phyloP scores from a whole-genome alignment of 2,113 vertebrate species.

The Platysteira castanea region DNA sequence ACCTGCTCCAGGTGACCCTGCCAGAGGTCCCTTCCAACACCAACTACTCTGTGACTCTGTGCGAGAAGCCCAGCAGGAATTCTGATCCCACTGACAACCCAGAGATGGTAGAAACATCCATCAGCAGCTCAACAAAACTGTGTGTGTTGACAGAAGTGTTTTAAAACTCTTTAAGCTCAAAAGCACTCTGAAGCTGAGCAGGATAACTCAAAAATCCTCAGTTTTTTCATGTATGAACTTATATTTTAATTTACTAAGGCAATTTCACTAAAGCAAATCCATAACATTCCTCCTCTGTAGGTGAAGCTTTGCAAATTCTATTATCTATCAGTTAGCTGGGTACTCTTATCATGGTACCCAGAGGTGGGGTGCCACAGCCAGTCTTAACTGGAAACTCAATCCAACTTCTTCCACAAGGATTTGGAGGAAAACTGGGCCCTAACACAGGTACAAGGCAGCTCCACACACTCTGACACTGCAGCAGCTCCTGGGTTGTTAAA shows the following conservation, averaged over 20 bases:
- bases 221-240: neutral
- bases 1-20: neutral
- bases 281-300: neutral
- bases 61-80: neutral
- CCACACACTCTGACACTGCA: neutral
- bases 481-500: neutral
- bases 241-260: neutral
- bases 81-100: neutral
- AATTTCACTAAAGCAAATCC: neutral
- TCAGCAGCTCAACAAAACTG: neutral
- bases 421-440: neutral
- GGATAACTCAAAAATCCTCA: neutral
- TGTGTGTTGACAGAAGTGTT: neutral
- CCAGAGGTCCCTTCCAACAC: neutral
- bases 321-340: neutral
- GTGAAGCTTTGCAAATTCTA: neutral
- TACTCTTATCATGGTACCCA: neutral
- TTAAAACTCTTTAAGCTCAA: neutral
- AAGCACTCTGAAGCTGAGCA: neutral
- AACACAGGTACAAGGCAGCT: neutral
- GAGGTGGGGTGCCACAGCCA: neutral
- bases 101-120: neutral
- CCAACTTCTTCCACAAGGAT: neutral
- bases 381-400: neutral
- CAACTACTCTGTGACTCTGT: neutral